Conservation (phyloP, 2,797 vertebrate genomes). For the Gallinago stenura region DNA sequence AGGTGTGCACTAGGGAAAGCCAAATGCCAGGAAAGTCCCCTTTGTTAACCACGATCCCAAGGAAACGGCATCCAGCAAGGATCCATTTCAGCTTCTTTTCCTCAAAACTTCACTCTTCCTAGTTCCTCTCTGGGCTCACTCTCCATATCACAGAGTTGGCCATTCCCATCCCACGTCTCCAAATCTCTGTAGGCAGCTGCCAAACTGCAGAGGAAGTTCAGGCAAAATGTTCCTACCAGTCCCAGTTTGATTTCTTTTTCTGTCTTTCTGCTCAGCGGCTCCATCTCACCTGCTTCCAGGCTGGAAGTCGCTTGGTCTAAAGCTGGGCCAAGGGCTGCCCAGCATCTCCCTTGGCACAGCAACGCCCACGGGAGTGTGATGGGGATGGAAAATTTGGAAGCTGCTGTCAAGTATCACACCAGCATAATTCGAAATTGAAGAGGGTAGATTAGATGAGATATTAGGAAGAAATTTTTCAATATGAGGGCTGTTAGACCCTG, state of each 20-base stretch:
- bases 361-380: accelerated
- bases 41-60: neutral
- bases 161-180: neutral
- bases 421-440: neutral
- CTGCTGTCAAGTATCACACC: too few relatives aligned
- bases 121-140: neutral
- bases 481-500: neutral
- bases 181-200: neutral
- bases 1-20: accelerated
- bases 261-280: neutral
- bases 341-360: accelerated
- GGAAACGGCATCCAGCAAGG: neutral
- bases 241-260: neutral
- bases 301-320: neutral
- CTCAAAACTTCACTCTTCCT: neutral
- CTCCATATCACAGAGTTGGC: neutral
- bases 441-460: neutral
- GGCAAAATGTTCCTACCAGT: neutral
- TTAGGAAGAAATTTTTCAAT: neutral
- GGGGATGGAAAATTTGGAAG: neutral
- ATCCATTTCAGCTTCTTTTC: neutral
- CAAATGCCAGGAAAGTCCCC: accelerated
- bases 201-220: neutral
- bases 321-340: neutral
- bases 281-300: neutral